Base-by-base conservation (phyloP, 2,113 vertebrate genomes). In the Tauraco erythrolophus region DNA sequence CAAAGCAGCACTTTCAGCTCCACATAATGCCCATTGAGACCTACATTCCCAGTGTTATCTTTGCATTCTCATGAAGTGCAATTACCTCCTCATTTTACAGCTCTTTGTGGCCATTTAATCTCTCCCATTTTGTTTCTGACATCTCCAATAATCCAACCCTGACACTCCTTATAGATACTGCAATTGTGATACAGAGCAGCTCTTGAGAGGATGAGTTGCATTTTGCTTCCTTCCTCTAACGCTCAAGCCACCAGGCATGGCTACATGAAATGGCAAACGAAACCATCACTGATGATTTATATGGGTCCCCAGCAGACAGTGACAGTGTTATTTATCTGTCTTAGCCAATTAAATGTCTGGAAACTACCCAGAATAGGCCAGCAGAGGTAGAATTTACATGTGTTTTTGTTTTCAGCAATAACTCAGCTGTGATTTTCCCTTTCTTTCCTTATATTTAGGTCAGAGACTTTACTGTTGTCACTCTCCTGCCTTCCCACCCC, bases 41-140 rank as follows among this genome's bases (percentile, higher is more conserved):
- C 75, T 84, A 60, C 87, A 25, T 93, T 87, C 66, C 81, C 92
- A 11, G 5, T 17, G 81, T 82, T 95, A 92, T 90, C 71, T 89
- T 62, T 68, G 83, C 46, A 71, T 75, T 94, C 24, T 8, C 28
- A 11, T 83, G 57, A 96, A 95, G 83, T 90, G 83, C 90, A 97
- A 92, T 97, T 93, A 89, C 74, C 48, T 80, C 86, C 84, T 93
- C 89, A 71, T 94, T 96, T 80, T 71, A 88, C 57, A 87, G 89
- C 88, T 94, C 85, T 96, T 82, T 87, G 82, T 91, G 88, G 65
- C 43, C 27, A 1, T 86, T 97, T 94, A 95, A 53, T 97, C 84
- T 94, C 89, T 84, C 66, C 75, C 72, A 16, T 93, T 97, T 96
- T 92, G 92, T 54, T 97, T 88, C 93, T 97, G 96, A 96, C 94